Conservation (phyloP, 2,113 vertebrate genomes). For the Gulo gulo region DNA sequence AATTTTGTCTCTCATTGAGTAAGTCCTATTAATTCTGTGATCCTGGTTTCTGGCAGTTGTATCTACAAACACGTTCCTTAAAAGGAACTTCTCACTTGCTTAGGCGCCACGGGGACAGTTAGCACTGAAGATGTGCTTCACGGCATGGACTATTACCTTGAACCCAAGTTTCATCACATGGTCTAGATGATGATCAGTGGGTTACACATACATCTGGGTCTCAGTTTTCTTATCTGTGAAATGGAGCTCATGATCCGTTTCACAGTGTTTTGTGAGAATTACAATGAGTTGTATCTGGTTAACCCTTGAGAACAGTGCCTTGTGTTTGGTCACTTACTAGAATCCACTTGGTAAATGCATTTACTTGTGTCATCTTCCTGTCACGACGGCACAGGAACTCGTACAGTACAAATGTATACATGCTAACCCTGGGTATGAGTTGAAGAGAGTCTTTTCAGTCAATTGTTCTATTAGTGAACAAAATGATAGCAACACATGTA, state of each 20-base stretch:
- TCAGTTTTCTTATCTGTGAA: not conserved
- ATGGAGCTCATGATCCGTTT: not conserved
- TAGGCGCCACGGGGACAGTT: not conserved
- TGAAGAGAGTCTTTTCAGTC: not conserved
- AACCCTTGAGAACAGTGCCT: not conserved
- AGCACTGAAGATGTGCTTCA: not conserved
- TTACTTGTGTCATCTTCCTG: not conserved
- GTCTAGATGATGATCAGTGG: not conserved
- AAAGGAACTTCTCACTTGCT: not conserved
- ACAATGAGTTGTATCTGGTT: not conserved
- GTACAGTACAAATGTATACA: not conserved
- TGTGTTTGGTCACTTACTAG: not conserved
- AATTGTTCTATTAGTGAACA: not conserved
- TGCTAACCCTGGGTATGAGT: not conserved
- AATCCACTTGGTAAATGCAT: not conserved
- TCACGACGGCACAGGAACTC: not conserved
- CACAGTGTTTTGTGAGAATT: not conserved
- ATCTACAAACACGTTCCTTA: not conserved
- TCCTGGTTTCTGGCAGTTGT: not conserved
- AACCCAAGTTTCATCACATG: not conserved
- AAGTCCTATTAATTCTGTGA: not conserved
- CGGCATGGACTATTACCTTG: not conserved
- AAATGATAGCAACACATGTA: not conserved
- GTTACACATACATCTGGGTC: not conserved
- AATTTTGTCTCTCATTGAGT: not conserved